Conservation (phyloP, 2,113 vertebrate genomes). For the Lucifuga dentata region DNA sequence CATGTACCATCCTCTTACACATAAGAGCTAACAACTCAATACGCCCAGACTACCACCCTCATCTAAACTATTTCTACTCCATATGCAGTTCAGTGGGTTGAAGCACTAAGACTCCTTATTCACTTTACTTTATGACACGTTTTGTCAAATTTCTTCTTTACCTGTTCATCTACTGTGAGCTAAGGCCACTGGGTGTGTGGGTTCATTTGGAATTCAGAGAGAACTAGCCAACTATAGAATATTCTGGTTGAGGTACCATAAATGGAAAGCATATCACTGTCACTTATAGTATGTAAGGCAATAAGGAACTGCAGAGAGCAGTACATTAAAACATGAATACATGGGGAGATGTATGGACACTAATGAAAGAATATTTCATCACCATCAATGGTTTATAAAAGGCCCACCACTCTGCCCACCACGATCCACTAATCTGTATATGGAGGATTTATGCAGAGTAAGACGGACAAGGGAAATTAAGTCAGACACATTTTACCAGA, state of each 20-base stretch:
- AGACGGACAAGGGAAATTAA: slow-evolving; percentile 73
- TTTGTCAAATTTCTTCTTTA: slow-evolving; percentile 4
- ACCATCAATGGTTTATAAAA: slow-evolving; percentile 68
- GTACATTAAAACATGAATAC: slow-evolving; percentile 59
- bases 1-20: slow-evolving; percentile 23
- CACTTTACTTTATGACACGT: slow-evolving; percentile 6
- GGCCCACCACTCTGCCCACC: slow-evolving; percentile 54
- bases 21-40: slow-evolving; percentile 41
- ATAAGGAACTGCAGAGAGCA: slow-evolving; percentile 53
- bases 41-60: slow-evolving; percentile 18
- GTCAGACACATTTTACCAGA: slow-evolving; percentile 67
- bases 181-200: slow-evolving; percentile 8
- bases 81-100: slow-evolving; percentile 12
- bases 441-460: slow-evolving; percentile 64
- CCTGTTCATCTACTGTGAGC: slow-evolving; percentile 6
- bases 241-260: slow-evolving; percentile 20
- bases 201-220: slow-evolving; percentile 35
- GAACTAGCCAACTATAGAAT: slow-evolving; percentile 35
- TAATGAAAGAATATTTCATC: slow-evolving; percentile 73
- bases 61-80: slow-evolving; percentile 32
- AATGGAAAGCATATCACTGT: slow-evolving; percentile 61
- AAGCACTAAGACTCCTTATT: neutral
- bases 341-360: slow-evolving; percentile 44
- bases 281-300: slow-evolving; percentile 51
- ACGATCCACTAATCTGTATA: slow-evolving; percentile 62